Evolutionary conservation across 64 coral and sea anemone genomes (phyloP), one percentile per base, ranked within the genome.

Genomic region (Pachyseris speciosa): DNA sequence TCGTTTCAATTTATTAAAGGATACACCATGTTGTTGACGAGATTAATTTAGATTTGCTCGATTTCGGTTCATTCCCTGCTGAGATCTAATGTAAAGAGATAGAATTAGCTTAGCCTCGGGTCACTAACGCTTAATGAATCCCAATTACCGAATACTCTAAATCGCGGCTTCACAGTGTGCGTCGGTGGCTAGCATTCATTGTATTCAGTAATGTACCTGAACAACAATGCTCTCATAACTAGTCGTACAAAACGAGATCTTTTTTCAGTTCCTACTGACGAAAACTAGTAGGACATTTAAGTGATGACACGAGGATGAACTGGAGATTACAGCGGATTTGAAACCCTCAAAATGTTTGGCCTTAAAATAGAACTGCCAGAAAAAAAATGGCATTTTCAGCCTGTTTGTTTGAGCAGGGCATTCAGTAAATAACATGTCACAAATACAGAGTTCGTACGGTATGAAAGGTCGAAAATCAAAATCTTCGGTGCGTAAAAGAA

Each of bases 21-120:
- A 28, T 40, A 9, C 36, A 38, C 32, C 7, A 81, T 38, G n/a
- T 61, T 81, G 77, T 61, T 81, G 52, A 61, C 52, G 51, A 81
- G 2, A 61, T 81, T 63, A 32, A 63, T 63, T 81, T 37, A 81
- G 55, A 32, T 60, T 81, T 57, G 0, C 32, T 37, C 12, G 19
- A 63, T 41, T 58, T 37, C 17, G 9, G 5, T 22, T 4, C 9
- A 40, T 39, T 61, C 8, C 77, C 52, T 32, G 55, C 77, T 81
- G 77, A 12, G 77, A 20, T 27, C 2, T n/a, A 63, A 61, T 31
- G 4, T 51, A 77, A 53, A 49, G 53, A 77, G 26, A 53, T 81
- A 2, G 25, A 20, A 22, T 22, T 81, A 26, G 20, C 19, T 37
- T 25, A 24, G 77, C 55, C 77, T 37, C 33, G 20, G 77, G 77